Evolutionary conservation across 2,797 vertebrate species (phyloP).

Genomic region (Melanotaenia maccullochi): DNA sequence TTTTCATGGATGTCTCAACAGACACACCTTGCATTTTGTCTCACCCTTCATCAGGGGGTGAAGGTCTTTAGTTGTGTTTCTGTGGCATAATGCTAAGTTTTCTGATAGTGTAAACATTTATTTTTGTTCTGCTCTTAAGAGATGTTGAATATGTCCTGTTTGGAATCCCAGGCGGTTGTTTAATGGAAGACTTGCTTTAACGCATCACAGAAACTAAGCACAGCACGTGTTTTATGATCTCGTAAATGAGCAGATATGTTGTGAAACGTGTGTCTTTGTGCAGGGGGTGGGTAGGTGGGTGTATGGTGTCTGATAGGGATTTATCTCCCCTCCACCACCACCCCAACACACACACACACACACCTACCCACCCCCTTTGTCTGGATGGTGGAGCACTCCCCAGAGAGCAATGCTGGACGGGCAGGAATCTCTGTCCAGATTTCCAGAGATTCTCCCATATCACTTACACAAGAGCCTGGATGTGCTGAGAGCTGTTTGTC

Average conservation of each 20-base stretch:
- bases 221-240: constrained; percentile 85
- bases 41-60: constrained; percentile 16
- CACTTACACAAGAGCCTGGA: constrained; percentile 68
- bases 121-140: constrained; percentile 58
- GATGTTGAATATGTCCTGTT: constrained; percentile 70
- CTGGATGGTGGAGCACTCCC: constrained; percentile 85
- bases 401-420: constrained; percentile 82
- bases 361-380: constrained; percentile 75
- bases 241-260: constrained; percentile 84
- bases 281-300: constrained; percentile 50
- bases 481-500: constrained; percentile 44
- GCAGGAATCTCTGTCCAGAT: constrained; percentile 83
- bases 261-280: constrained; percentile 83
- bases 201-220: constrained; percentile 81
- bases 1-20: constrained; percentile 41
- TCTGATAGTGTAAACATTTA: constrained; percentile 50
- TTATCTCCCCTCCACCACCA: constrained; percentile 69
- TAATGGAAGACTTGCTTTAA: constrained; percentile 84
- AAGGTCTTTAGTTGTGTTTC: constrained; percentile 12
- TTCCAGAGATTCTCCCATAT: constrained; percentile 83
- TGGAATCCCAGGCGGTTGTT: constrained; percentile 78
- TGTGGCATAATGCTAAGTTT: constrained; percentile 25
- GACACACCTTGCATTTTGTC: constrained; percentile 53
- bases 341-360: not conserved
- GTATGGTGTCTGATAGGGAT: constrained; percentile 82